Evolutionary conservation across 37 sponge, comb jelly and placozoan genomes (phyloP).

Genomic region (Chondrosia reniformis): DNA sequence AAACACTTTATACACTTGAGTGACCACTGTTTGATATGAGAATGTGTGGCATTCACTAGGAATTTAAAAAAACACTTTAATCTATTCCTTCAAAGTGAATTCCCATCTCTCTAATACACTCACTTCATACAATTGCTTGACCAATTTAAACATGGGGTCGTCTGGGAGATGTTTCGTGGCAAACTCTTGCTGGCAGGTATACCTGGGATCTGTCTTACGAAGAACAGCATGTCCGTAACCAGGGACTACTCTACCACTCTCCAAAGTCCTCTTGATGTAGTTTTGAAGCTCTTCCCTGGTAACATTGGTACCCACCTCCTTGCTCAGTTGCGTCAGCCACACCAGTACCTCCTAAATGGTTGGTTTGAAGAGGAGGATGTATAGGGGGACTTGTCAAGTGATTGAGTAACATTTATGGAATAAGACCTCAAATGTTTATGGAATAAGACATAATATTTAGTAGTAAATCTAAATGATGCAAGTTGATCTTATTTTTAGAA

Average conservation of each 20-base stretch:
- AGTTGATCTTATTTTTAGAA: too few species aligned
- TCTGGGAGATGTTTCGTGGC: constrained; percentile 95
- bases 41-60: too few species aligned
- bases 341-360: constrained; percentile 89
- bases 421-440: too few species aligned
- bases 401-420: too few species aligned
- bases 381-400: too few species aligned
- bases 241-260: constrained; percentile 93
- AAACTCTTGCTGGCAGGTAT: constrained; percentile 94
- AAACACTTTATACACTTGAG: too few species aligned
- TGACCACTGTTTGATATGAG: too few species aligned
- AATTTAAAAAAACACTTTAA: too few species aligned
- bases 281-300: constrained; percentile 81
- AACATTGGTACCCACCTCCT: constrained; percentile 76
- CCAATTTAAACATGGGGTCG: constrained; percentile 90
- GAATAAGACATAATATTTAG: too few species aligned
- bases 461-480: too few species aligned
- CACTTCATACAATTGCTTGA: constrained; percentile 64
- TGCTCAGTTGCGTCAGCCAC: constrained; percentile 78
- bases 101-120: background rate
- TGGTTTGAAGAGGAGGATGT: too few species aligned
- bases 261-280: constrained; percentile 90
- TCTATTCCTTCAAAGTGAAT: background rate
- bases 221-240: constrained; percentile 98
- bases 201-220: constrained; percentile 96